phyloP scores from a whole-genome alignment of 2,797 vertebrate species.

The Ceryle rudis region DNA sequence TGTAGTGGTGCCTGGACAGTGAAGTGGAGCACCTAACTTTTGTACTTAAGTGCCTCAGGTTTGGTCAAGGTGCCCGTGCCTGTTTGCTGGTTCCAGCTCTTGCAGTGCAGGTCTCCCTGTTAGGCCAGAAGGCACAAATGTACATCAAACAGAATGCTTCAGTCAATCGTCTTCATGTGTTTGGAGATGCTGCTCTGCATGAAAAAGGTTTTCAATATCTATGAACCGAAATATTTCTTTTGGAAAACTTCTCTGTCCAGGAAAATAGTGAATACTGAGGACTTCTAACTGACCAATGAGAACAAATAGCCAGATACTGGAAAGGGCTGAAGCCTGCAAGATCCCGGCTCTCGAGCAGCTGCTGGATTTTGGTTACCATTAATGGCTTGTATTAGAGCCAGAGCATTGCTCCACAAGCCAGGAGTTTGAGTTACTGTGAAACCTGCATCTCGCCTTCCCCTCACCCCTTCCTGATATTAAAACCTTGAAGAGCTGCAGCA shows the following conservation, averaged over 20 bases:
- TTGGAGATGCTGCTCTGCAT: background rate
- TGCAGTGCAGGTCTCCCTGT: accelerated
- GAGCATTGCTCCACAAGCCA: background rate
- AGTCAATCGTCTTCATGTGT: accelerated
- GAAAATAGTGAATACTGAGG: background rate
- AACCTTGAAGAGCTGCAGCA: constrained; percentile 82
- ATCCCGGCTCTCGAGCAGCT: background rate
- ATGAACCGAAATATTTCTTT: background rate
- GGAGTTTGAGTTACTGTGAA: background rate
- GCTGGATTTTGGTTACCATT: background rate
- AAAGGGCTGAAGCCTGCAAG: background rate
- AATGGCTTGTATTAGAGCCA: background rate
- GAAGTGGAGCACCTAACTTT: background rate
- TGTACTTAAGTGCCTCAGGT: background rate
- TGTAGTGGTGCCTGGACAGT: background rate
- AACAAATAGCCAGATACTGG: background rate
- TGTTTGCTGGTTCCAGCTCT: background rate
- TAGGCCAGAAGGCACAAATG: background rate
- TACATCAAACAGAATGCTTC: background rate
- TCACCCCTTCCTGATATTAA: constrained; percentile 42
- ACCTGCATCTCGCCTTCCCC: background rate
- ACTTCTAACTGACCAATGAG: background rate
- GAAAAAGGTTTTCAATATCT: background rate
- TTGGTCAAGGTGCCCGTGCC: background rate
- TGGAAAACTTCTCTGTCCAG: background rate